Evolutionary conservation across 2,888 invertebrate genomes (phyloP).

Genomic region (Sarcophaga variegata): DNA sequence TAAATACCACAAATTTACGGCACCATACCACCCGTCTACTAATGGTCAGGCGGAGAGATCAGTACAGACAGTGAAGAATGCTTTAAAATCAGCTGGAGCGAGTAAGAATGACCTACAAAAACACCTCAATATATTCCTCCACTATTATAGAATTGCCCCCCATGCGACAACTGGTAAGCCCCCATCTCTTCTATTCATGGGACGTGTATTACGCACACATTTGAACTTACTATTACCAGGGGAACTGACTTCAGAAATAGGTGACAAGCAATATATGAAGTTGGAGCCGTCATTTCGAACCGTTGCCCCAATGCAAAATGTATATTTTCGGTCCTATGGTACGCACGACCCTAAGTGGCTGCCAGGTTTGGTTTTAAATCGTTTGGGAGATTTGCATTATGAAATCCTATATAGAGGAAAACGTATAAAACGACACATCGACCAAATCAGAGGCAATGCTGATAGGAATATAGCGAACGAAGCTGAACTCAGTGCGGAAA

Average conservation of each 20-base stretch:
- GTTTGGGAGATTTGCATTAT: too few species aligned
- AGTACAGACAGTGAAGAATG: conserved; percentile 42
- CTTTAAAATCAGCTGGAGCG: conserved; percentile 48
- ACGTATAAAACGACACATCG: too few species aligned
- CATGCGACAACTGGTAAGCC: conserved; percentile 58
- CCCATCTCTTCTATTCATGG: conserved; percentile 60
- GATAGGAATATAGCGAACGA: too few species aligned
- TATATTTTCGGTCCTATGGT: conserved; percentile 43
- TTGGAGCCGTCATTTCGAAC: conserved; percentile 26
- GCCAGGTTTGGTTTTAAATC: conserved; percentile 28
- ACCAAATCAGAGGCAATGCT: too few species aligned
- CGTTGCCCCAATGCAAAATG: conserved; percentile 30
- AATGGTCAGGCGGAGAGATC: conserved; percentile 47
- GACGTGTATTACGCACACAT: conserved; percentile 49
- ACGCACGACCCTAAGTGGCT: conserved; percentile 44
- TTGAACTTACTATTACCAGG: conserved; percentile 38
- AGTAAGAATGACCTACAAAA: conserved; percentile 34
- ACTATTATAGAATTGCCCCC: conserved; percentile 60
- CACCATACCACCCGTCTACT: conserved; percentile 67
- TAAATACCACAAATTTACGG: conserved; percentile 29
- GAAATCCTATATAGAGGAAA: too few species aligned
- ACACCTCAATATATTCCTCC: conserved; percentile 50
- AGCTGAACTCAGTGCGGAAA: too few species aligned
- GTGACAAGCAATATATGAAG: too few species aligned
- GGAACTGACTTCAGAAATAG: too few species aligned